These are phyloP conservation scores for Lagopus muta DNA, from an alignment of 2,113 vertebrate species.

Conservation along the genomic window DNA sequence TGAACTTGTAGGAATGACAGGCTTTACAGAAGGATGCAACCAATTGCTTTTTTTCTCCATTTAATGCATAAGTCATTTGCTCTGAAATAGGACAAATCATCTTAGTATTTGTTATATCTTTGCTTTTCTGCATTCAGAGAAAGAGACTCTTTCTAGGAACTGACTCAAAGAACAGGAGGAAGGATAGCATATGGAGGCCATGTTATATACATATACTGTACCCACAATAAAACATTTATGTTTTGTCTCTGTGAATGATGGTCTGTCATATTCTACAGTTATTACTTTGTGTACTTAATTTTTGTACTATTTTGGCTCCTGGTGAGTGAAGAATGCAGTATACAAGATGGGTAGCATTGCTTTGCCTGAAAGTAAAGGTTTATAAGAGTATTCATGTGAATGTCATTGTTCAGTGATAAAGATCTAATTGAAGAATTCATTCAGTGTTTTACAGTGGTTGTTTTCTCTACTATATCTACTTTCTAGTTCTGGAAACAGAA, in stretches of 20 bases:
- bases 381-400: background rate
- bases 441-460: background rate
- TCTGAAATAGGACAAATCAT: background rate
- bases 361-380: background rate
- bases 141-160: background rate
- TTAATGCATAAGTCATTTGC: background rate
- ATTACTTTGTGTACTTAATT: background rate
- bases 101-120: background rate
- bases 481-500: background rate
- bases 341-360: background rate
- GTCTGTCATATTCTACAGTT: background rate
- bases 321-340: background rate
- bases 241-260: background rate
- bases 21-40: background rate
- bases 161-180: background rate
- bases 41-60: background rate
- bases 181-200: accelerated
- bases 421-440: conserved; percentile 21
- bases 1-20: background rate
- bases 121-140: background rate
- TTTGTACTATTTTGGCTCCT: background rate
- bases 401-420: background rate
- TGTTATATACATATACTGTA: background rate
- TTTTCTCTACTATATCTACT: background rate
- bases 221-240: background rate